Conservation (phyloP, 2,888 invertebrate genomes). For the Macaria notata region DNA sequence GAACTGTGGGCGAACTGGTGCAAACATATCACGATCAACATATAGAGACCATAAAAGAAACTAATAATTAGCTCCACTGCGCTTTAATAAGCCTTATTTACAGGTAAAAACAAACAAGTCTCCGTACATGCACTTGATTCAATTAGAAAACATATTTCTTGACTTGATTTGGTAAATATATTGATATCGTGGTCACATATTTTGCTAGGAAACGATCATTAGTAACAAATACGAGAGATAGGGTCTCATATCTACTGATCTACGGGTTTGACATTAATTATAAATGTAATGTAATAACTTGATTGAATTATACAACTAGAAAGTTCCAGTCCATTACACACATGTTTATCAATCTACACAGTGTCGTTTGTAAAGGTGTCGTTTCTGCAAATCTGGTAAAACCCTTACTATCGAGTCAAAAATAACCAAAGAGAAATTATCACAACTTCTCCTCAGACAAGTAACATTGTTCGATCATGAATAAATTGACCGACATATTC, state of each 20-base stretch:
- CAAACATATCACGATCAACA: constrained; percentile 24
- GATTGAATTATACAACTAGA: too few relatives aligned
- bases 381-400: constrained; percentile 6
- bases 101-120: constrained; percentile 37
- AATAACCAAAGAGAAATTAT: too few relatives aligned
- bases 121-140: constrained; percentile 52
- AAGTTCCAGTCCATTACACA: too few relatives aligned
- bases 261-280: not conserved
- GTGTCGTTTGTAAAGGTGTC: not conserved
- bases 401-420: too few relatives aligned
- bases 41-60: constrained; percentile 21
- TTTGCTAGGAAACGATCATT: constrained; percentile 37
- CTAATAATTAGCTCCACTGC: constrained; percentile 55
- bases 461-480: not conserved
- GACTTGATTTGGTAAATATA: constrained; percentile 41
- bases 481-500: constrained; percentile 8
- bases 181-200: constrained; percentile 42
- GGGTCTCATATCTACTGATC: constrained; percentile 19
- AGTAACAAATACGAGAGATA: constrained; percentile 36
- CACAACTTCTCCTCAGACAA: too few relatives aligned
- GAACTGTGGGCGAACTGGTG: constrained; percentile 14
- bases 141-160: constrained; percentile 54
- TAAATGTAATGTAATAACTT: too few relatives aligned
- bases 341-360: too few relatives aligned
- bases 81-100: constrained; percentile 49